Conservation (phyloP, 2,888 invertebrate species). For the Metalampra italica region DNA sequence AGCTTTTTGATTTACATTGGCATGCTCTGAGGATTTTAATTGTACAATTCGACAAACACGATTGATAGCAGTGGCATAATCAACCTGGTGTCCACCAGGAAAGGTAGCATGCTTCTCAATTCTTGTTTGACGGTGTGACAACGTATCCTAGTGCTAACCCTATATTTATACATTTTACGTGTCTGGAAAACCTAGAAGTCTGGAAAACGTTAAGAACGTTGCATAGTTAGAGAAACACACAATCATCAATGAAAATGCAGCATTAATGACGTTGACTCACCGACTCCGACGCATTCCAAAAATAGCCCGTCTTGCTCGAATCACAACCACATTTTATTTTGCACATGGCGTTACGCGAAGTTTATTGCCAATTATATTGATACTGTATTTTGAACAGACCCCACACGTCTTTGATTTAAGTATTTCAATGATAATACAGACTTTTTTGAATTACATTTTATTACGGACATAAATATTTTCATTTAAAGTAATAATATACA, state of each 20-base stretch:
- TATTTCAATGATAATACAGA: neutral
- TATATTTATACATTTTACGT: too few species aligned
- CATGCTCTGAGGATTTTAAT: constrained; percentile 47
- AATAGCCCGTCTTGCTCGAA: constrained; percentile 4
- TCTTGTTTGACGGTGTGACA: too few species aligned
- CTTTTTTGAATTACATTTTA: neutral
- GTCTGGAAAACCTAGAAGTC: too few species aligned
- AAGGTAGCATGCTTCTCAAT: too few species aligned
- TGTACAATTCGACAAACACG: constrained; percentile 16
- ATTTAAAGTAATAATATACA: neutral
- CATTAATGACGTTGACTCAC: constrained; percentile 14
- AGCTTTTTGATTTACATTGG: constrained; percentile 63
- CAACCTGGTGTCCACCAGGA: neutral
- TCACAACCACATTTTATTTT: constrained; percentile 17
- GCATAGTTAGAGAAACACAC: too few species aligned
- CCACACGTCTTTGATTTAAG: neutral
- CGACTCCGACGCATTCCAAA: neutral
- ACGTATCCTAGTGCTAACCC: too few species aligned
- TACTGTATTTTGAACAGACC: constrained; percentile 4
- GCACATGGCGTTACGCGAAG: constrained; percentile 4
- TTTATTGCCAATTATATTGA: constrained; percentile 16
- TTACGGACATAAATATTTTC: neutral
- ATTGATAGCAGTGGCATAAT: neutral
- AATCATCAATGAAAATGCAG: constrained; percentile 26
- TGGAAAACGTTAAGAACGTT: too few species aligned